phyloP scores from a whole-genome alignment of 2,797 vertebrate genomes.

The Argentina silus region DNA sequence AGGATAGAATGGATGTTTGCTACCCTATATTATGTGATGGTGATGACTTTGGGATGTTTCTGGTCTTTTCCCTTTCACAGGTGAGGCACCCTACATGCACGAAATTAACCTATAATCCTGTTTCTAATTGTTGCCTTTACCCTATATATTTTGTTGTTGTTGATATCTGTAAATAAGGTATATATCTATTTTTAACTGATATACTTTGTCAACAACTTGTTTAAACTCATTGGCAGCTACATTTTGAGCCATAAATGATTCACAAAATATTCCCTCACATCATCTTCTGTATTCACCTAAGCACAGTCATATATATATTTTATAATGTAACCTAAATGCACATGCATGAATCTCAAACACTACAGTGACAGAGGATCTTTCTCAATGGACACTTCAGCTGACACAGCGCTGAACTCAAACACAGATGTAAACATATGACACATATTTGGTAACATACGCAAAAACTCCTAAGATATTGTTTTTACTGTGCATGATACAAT shows the following conservation, averaged over 20 bases:
- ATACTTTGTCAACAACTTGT: conserved; percentile 59
- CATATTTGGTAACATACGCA: too few species aligned
- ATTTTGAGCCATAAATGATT: conserved; percentile 54
- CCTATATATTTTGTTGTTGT: background rate
- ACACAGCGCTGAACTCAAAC: too few species aligned
- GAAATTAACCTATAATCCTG: background rate
- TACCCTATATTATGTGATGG: background rate
- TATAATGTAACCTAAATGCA: background rate
- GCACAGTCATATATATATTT: background rate
- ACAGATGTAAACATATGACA: too few species aligned
- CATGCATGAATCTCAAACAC: background rate
- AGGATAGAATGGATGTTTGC: background rate
- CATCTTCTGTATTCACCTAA: conserved; percentile 28
- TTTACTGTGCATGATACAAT: too few species aligned
- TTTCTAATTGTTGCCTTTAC: background rate
- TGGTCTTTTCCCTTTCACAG: background rate
- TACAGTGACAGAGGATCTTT: background rate
- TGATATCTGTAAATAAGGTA: background rate
- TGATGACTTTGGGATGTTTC: background rate
- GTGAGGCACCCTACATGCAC: background rate
- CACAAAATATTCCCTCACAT: conserved; percentile 47
- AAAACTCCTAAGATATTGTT: too few species aligned
- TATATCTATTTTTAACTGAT: conserved; percentile 34
- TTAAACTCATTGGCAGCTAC: conserved; percentile 30
- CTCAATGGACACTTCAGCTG: conserved; percentile 3